A percentile compares a stretch with the other conserved stretches of the same genome.
These are phyloP conservation scores for Thermophis baileyi DNA, from an alignment of 2,113 vertebrate species.

Conservation along the genomic window DNA sequence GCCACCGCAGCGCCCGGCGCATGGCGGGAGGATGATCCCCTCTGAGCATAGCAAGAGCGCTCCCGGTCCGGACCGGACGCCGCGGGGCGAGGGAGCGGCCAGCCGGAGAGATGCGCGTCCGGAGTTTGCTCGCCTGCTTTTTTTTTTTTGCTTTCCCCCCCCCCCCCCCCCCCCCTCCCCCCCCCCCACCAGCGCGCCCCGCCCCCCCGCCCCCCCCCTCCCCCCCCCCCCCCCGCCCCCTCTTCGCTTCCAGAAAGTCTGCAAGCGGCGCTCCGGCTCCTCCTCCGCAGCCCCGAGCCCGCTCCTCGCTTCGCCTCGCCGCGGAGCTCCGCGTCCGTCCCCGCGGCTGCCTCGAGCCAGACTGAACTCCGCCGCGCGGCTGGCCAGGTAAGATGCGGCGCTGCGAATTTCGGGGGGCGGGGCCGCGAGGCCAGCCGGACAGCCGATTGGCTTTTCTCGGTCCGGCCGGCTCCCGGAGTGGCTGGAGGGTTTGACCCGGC, in stretches of 20 bases:
- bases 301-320: neutral
- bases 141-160: too few relatives aligned
- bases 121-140: neutral
- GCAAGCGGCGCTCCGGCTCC: too few relatives aligned
- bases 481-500: constrained; percentile 1
- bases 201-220: too few relatives aligned
- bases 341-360: neutral
- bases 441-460: neutral
- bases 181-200: fast-evolving
- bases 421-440: too few relatives aligned
- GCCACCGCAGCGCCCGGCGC: constrained; percentile 21
- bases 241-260: neutral
- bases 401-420: neutral
- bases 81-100: neutral
- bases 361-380: neutral
- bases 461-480: neutral
- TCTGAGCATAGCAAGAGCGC: neutral
- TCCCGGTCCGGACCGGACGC: neutral
- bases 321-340: neutral
- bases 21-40: constrained; percentile 13
- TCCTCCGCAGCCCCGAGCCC: neutral
- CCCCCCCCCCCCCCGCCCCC: too few relatives aligned
- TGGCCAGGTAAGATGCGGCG: neutral
- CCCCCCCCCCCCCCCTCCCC: too few relatives aligned
- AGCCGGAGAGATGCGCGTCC: neutral